Evolutionary conservation across 2,113 vertebrate genomes (phyloP).

Genomic region (Triplophysa rosa): DNA sequence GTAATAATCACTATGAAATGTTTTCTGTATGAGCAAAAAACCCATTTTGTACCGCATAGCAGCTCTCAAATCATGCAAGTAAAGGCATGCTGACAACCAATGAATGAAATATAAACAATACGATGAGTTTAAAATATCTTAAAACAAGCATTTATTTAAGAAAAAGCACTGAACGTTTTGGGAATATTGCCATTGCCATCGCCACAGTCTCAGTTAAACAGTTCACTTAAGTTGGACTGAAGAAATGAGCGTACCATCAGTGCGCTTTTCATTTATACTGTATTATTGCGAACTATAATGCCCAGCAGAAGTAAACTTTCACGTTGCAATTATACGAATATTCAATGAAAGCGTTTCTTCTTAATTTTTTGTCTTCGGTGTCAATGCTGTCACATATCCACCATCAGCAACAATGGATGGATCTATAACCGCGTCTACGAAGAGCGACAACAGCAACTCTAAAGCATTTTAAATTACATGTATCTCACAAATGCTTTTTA

Average conservation of each 20-base stretch:
- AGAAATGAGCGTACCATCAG: conserved; percentile 22
- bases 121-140: background rate
- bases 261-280: background rate
- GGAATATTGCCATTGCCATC: no score
- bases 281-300: background rate
- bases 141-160: background rate
- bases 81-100: conserved; percentile 22
- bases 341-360: background rate
- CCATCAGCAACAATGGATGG: conserved; percentile 28
- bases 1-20: background rate
- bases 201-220: background rate
- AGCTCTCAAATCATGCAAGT: background rate
- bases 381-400: conserved; percentile 28
- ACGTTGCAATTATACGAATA: conserved; percentile 36
- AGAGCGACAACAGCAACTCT: background rate
- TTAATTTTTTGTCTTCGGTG: conserved; percentile 6
- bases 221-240: background rate
- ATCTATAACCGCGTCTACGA: conserved; percentile 19
- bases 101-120: conserved; percentile 1
- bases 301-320: background rate
- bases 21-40: background rate
- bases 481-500: background rate
- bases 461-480: background rate
- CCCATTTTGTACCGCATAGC: background rate
- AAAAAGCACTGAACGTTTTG: background rate